Base-by-base conservation (phyloP, 2,888 invertebrate genomes). In the Chouioia cunea region DNA sequence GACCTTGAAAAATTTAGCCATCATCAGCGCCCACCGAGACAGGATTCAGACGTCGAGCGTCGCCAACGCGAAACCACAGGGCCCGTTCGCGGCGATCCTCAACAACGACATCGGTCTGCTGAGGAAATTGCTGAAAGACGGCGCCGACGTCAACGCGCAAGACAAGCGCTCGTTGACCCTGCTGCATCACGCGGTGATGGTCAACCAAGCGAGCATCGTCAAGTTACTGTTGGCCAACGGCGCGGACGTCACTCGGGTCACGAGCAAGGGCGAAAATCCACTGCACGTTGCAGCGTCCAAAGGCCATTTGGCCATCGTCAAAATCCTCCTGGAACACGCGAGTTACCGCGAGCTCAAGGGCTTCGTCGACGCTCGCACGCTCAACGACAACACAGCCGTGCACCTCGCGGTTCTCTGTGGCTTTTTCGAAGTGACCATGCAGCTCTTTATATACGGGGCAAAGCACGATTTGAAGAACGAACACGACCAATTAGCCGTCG, bases 371-470 rank as follows among this genome's bases (percentile, higher is more conserved):
- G 74, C 75, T 67, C 6, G 36, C 6, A 36, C 36, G 36, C 10
- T 36, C 10, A 56, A 67, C 36, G 75, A 73, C n/a, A 66, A 50
- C 27, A 73, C 75, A n/a, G 23, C 75, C 18, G 57, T 77, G 1
- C 77, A 77, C 65, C 66, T 76, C 48, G 78, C 78, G 22, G 74
- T 74, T 60, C 74, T 74, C 65, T 56, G 62, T 70, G 75, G 76
- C 47, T 68, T 23, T 20, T 70, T 72, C 0, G 74, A 74, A 44
- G 57, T 77, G 60, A 69, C 75, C 20, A 67, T 73, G 68, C 73
- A 59, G 48, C 66, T 76, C 52, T 23, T 78, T 48, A 73, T 73
- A 60, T 27, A 76, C 56, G 76, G 77, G 54, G 76, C 77, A 36
- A 69, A 50, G 65, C 73, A 75, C 56, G 74, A 77, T 58, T 48